Conservation (phyloP, 1,140 invertebrate genomes). For the Copidosoma floridanum region DNA sequence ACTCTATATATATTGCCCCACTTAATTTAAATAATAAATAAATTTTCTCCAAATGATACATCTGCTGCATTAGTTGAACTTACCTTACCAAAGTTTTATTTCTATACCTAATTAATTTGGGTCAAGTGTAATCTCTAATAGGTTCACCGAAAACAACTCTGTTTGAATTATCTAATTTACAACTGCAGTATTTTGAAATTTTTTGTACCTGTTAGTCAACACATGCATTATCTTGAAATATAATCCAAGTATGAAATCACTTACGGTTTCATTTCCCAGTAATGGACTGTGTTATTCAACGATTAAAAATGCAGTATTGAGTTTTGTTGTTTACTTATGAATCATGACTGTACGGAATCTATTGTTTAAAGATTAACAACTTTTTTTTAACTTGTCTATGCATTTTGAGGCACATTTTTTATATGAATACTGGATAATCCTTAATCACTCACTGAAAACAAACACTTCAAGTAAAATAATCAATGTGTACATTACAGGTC, state of each 20-base stretch:
- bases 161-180: neutral
- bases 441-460: neutral
- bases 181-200: neutral
- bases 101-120: neutral
- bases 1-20: slow-evolving; percentile 48
- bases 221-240: neutral
- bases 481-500: slow-evolving; percentile 64
- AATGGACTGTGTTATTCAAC: neutral
- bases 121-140: neutral
- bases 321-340: slow-evolving; percentile 4
- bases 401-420: slow-evolving; percentile 10
- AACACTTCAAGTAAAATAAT: slow-evolving; percentile 8
- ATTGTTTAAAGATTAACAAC: neutral
- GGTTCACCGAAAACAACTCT: neutral
- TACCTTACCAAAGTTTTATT: neutral
- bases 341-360: neutral
- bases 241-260: neutral
- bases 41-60: slow-evolving; percentile 6
- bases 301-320: neutral
- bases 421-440: slow-evolving; percentile 2
- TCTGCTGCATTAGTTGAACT: neutral
- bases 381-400: too few relatives aligned
- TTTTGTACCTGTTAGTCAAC: neutral
- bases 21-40: slow-evolving; percentile 44
- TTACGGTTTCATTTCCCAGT: neutral